A percentile compares a stretch with the other conserved stretches of the same genome.
Conservation (phyloP, 2,888 invertebrate species). For the Drosophila affinis region DNA sequence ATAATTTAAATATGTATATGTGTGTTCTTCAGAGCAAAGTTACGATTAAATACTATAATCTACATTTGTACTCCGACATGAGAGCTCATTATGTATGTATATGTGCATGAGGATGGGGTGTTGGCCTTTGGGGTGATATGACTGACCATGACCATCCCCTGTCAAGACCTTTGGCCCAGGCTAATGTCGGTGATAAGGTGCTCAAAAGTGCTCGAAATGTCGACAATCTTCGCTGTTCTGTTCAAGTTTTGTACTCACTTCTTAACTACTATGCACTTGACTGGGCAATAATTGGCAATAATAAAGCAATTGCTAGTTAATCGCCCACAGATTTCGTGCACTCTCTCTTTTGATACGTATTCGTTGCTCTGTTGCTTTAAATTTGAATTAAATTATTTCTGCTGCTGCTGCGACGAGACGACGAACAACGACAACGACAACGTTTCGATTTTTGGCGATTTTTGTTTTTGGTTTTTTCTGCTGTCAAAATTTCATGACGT, state of each 20-base stretch:
- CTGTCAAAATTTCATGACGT: conserved; percentile 10
- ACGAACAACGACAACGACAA: background rate
- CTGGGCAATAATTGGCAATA: conserved; percentile 11
- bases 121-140: background rate
- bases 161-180: conserved; percentile 12
- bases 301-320: conserved; percentile 25
- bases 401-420: background rate
- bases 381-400: background rate
- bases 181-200: background rate
- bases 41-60: background rate
- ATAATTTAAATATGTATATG: background rate
- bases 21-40: background rate
- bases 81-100: background rate
- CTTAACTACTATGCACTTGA: conserved; percentile 30
- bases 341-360: background rate
- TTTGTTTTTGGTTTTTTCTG: conserved; percentile 1
- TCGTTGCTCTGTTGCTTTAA: background rate
- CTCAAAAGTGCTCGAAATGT: background rate
- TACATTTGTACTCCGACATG: background rate
- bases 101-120: too few species aligned
- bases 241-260: conserved; percentile 24
- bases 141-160: background rate
- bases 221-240: conserved; percentile 3
- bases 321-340: conserved; percentile 16
- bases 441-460: background rate